Evolutionary conservation across 2,888 invertebrate species (phyloP).

Genomic region (Drosophila suboccidentalis): DNA sequence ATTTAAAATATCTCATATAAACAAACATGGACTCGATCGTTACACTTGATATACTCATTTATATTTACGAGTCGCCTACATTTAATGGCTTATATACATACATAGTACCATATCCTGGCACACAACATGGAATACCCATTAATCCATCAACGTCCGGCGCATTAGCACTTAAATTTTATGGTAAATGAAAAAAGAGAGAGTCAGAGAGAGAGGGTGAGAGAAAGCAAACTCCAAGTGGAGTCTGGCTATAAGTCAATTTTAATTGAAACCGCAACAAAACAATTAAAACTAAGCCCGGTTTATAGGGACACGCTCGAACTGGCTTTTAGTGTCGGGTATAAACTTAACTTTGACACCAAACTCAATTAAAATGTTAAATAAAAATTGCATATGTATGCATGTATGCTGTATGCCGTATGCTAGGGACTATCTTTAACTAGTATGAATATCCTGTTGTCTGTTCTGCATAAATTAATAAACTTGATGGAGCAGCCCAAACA

Average conservation of each 20-base stretch:
- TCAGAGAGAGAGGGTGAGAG: too few species aligned
- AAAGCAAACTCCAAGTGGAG: background rate
- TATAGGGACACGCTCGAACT: slow-evolving; percentile 26
- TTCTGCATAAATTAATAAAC: slow-evolving; percentile 79
- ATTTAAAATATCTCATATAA: slow-evolving; percentile 10
- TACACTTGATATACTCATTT: slow-evolving; percentile 24
- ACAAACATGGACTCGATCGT: background rate
- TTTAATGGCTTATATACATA: slow-evolving; percentile 37
- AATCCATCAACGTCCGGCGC: slow-evolving; percentile 52
- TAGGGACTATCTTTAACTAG: slow-evolving; percentile 54
- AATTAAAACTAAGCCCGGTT: slow-evolving; percentile 68
- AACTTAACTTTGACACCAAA: slow-evolving; percentile 76
- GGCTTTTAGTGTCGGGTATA: slow-evolving; percentile 44
- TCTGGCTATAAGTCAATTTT: too few species aligned
- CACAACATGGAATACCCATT: slow-evolving; percentile 36
- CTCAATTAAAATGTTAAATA: slow-evolving; percentile 77
- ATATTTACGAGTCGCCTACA: slow-evolving; percentile 35
- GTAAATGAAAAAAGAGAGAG: background rate
- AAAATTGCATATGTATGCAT: slow-evolving; percentile 69
- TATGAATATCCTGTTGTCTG: slow-evolving; percentile 35
- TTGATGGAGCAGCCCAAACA: slow-evolving; percentile 51
- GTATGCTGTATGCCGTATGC: slow-evolving; percentile 2
- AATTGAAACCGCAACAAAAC: slow-evolving; percentile 77
- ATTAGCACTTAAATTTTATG: slow-evolving; percentile 59
- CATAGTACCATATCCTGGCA: slow-evolving; percentile 10